These are phyloP conservation scores for Semnopithecus entellus DNA, from an alignment of 2,113 vertebrate species.

Conservation along the genomic window DNA sequence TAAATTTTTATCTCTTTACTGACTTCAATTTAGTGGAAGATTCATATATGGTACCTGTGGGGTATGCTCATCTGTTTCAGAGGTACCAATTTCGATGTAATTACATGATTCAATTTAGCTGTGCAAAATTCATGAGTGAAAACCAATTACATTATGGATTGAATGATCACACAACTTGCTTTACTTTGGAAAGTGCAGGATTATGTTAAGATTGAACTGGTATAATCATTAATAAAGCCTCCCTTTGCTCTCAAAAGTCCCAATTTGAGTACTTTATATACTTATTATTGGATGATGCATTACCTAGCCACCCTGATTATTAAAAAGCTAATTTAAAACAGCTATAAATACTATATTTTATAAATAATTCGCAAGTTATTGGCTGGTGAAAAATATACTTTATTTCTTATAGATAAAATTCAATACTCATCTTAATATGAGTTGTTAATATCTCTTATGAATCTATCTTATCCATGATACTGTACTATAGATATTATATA, in stretches of 20 bases:
- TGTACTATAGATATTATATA: neutral
- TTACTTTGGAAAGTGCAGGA: neutral
- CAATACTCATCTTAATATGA: neutral
- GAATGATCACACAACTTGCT: neutral
- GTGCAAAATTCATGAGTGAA: constrained; percentile 1
- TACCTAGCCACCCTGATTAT: neutral
- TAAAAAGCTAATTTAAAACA: neutral
- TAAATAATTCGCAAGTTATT: neutral
- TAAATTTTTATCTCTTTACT: neutral
- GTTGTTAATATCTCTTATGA: neutral
- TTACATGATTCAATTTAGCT: constrained; percentile 5
- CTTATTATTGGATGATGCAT: neutral
- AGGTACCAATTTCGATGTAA: neutral
- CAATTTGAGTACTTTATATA: neutral
- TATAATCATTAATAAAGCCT: neutral
- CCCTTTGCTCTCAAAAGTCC: neutral
- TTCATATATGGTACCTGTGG: neutral
- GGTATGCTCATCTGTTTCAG: neutral
- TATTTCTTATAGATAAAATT: constrained; percentile 1
- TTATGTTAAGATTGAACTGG: neutral
- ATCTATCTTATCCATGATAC: neutral
- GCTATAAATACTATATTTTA: neutral
- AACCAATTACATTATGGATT: constrained; percentile 5
- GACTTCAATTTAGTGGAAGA: neutral
- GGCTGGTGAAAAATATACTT: neutral